Percentiles rank a stretch among this genome's conserved stretches.
These are phyloP conservation scores for Muscicapa adusta DNA, from an alignment of 2,113 vertebrate genomes.

Conservation along the genomic window DNA sequence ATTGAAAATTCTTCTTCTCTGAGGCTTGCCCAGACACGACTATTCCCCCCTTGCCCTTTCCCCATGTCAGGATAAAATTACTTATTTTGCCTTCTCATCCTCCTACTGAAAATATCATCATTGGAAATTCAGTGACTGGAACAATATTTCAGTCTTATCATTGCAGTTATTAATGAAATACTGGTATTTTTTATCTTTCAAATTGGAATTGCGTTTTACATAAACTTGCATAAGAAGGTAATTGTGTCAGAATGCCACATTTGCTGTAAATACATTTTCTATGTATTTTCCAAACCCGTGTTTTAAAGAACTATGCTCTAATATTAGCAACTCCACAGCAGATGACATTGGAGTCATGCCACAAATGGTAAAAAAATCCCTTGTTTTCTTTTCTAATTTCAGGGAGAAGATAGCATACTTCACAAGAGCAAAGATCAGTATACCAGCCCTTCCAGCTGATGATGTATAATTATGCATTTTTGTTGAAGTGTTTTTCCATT, in stretches of 20 bases:
- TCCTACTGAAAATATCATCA: not conserved
- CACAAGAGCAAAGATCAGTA: constrained; percentile 81
- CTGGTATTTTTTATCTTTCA: not conserved
- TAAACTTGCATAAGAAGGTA: not conserved
- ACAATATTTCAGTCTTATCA: not conserved
- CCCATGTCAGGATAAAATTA: not conserved
- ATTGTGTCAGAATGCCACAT: not conserved
- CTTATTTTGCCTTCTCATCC: not conserved
- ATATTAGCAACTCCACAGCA: not conserved
- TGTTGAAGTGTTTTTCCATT: constrained; percentile 32
- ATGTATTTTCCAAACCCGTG: not conserved
- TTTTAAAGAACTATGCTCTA: not conserved
- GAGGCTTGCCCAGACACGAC: not conserved
- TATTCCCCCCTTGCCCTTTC: not conserved
- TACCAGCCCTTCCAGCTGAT: constrained; percentile 81
- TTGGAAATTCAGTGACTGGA: not conserved
- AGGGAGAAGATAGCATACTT: constrained; percentile 89
- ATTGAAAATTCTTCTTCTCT: not conserved
- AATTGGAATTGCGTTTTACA: not conserved
- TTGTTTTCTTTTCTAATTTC: not conserved
- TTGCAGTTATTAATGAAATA: not conserved
- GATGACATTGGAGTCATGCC: not conserved
- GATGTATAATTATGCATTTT: constrained; percentile 73
- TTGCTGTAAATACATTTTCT: not conserved
- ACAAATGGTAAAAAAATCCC: not conserved